Percentiles rank a stretch among this genome's conserved stretches.
Evolutionary conservation across 2,797 vertebrate species (phyloP).

Genomic region (Onychomys torridus): DNA sequence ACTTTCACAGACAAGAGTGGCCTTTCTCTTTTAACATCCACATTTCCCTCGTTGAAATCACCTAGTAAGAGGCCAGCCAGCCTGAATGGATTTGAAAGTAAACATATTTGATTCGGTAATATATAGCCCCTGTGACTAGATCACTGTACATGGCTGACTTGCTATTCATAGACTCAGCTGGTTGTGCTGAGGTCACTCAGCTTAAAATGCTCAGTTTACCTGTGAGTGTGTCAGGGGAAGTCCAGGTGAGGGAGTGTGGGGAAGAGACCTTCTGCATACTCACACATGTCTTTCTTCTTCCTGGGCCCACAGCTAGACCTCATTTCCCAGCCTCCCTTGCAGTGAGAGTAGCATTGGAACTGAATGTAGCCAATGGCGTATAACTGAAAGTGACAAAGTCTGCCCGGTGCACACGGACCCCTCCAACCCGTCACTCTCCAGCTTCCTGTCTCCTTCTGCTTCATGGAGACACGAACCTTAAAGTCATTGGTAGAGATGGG

Average conservation of each 20-base stretch:
- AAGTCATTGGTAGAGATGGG: not conserved
- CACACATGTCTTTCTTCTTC: not conserved
- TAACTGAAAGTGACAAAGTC: not conserved
- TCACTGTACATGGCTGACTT: not conserved
- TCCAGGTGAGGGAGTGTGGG: not conserved
- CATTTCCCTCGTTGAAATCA: not conserved
- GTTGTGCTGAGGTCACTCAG: not conserved
- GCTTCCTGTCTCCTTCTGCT: not conserved
- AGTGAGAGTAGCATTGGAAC: not conserved
- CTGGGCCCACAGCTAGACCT: not conserved
- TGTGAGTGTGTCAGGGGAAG: not conserved
- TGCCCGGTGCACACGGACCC: not conserved
- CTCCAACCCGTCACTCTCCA: not conserved
- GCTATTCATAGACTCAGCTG: not conserved
- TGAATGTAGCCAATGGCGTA: not conserved
- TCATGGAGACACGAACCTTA: not conserved
- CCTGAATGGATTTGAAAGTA: not conserved
- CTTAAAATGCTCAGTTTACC: not conserved
- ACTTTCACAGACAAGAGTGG: not conserved
- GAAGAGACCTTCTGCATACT: not conserved
- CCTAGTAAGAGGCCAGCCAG: not conserved
- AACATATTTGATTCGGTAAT: not conserved
- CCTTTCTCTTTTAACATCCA: not conserved
- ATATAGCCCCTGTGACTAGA: not conserved
- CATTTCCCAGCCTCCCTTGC: not conserved